These are phyloP conservation scores for Monopis laevigella DNA, from an alignment of 2,888 invertebrate species.

Conservation along the genomic window DNA sequence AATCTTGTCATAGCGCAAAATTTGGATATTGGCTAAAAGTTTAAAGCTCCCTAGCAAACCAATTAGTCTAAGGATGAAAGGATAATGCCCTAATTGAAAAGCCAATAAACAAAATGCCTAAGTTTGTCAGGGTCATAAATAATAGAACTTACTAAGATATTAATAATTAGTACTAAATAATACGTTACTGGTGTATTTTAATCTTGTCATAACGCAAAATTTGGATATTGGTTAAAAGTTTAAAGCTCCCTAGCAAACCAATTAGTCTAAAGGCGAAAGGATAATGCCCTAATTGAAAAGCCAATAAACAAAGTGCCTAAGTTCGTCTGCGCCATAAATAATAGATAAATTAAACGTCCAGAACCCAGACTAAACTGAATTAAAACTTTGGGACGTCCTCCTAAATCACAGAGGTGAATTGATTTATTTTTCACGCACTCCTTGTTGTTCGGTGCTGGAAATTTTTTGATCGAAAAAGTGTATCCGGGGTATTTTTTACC, in stretches of 20 bases:
- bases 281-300: slow-evolving; percentile 36
- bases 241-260: background rate
- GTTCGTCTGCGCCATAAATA: slow-evolving; percentile 43
- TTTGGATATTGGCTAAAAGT: background rate
- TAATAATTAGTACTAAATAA: too few species aligned
- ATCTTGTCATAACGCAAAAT: background rate
- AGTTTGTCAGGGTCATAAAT: too few species aligned
- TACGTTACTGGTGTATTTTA: background rate
- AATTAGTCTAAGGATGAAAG: background rate
- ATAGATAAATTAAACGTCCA: slow-evolving; percentile 52
- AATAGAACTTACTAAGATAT: too few species aligned
- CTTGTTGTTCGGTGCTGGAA: slow-evolving; percentile 24
- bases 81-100: too few species aligned
- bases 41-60: background rate
- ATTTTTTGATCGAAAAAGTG: too few species aligned
- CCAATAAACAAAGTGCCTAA: slow-evolving; percentile 45
- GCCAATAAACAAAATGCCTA: too few species aligned
- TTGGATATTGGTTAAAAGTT: background rate
- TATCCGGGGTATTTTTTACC: too few species aligned
- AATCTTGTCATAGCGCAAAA: background rate
- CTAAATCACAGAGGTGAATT: slow-evolving; percentile 45
- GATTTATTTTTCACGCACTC: slow-evolving; percentile 60
- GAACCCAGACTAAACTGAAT: slow-evolving; percentile 45
- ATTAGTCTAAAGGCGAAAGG: background rate
- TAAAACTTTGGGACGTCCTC: slow-evolving; percentile 54